Evolutionary conservation across 2,888 invertebrate genomes (phyloP), one percentile per base, ranked within the genome.

Genomic region (Podotricha telesiphe): DNA sequence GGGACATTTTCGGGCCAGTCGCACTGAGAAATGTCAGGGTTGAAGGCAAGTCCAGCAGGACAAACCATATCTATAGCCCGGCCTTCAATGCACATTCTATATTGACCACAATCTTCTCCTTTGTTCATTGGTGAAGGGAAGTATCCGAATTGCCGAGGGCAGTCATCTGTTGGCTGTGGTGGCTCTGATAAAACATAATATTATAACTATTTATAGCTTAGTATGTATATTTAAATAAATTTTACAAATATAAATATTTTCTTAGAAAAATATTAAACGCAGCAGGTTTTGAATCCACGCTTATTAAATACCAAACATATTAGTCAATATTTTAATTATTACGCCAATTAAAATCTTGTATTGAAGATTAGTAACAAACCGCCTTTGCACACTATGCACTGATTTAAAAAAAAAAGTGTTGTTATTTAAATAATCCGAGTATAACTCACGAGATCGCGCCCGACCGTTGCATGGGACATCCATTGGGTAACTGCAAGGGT

Each of bases 1-100:
- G 94, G 82, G 0, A 97, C 96, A 78, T 95, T 94, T 82, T 97
- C 97, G 2, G 97, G 96, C 97, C 97, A 97, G 78, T 97, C 97
- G 80, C 97, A 97, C 50, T 95, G 94, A 74, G 95, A 95, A 8
- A 88, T 93, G 1, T 92, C 94, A 19, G 94, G 90, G 83, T 95
- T 95, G 88, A 95, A 97, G 11, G 96, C 97, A 69, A 97, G 91
- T 22, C 97, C 97, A 79, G 95, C 95, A 0, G 97, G 28, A 95
- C 97, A 97, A 75, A 95, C 93, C 82, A 96, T 95, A 34, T 86
- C 83, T n/a, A 81, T 68, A 22, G 86, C 80, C 0, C 91, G 87
- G 7, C 97, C 97, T 8, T 94, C 95, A 0, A 95, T 96, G 78
- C 97, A 97, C 81, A 96, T 96, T 85, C 95, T 95, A 83, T 96